These are phyloP conservation scores for Ceyx cyanopectus DNA, from an alignment of 2,113 vertebrate genomes.

Conservation along the genomic window DNA sequence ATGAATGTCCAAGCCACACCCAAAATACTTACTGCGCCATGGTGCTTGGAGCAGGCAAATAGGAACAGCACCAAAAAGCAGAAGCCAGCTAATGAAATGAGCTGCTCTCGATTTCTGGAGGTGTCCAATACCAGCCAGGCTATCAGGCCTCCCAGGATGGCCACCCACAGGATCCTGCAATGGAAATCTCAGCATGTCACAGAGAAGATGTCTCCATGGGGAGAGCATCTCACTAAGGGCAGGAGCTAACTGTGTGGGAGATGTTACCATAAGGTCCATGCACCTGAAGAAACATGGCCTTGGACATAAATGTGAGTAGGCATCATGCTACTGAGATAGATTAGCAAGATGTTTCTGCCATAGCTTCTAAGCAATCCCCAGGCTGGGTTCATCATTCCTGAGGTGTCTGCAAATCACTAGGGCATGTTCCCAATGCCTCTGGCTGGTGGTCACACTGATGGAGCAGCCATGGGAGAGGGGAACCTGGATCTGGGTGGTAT, in stretches of 20 bases:
- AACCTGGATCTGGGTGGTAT: not conserved
- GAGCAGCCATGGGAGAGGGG: not conserved
- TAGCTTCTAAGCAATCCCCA: not conserved
- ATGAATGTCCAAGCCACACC: not conserved
- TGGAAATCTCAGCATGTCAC: not conserved
- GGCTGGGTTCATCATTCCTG: not conserved
- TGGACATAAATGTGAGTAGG: fast-evolving
- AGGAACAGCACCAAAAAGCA: constrained; percentile 82
- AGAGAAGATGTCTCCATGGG: not conserved
- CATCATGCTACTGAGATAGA: not conserved
- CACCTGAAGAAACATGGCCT: not conserved
- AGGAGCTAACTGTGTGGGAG: not conserved
- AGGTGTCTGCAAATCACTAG: not conserved
- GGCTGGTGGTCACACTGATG: not conserved
- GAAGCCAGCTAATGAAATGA: constrained; percentile 90
- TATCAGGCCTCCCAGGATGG: constrained; percentile 77
- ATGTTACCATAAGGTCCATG: not conserved
- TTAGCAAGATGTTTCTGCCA: not conserved
- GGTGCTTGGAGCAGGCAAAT: constrained; percentile 88
- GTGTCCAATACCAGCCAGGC: constrained; percentile 88
- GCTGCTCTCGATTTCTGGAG: constrained; percentile 81
- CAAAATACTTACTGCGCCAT: constrained; percentile 77
- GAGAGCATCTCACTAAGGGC: not conserved
- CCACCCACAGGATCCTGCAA: constrained; percentile 82
- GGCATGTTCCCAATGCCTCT: fast-evolving